Base-by-base conservation (phyloP, 2,888 invertebrate genomes). In the Bruchidius siliquastri region DNA sequence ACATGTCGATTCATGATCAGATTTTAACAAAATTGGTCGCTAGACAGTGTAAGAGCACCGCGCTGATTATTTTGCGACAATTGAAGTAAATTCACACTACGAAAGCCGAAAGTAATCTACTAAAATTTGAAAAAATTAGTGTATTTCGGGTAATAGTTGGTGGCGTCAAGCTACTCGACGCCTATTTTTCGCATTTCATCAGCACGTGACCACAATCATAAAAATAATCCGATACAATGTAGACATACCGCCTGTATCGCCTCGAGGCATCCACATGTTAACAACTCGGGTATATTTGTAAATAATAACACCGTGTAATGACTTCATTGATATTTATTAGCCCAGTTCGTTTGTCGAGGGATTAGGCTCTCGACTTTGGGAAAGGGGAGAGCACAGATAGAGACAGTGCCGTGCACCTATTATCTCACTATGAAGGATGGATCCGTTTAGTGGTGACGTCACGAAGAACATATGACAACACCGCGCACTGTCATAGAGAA, bases 301-400 rank as follows among this genome's bases (percentile, higher is more conserved):
- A 77, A 77, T 76, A 78, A 77, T 77, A 75, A 75, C 72, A 76
- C 75, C 77, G 75, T 77, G 74, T 79, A 79, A 79, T 77, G 77
- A 78, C 77, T 77, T 76, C 79, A 79, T 79, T 79, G 79, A 78
- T 78, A 79, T 77, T 79, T 79, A 79, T 78, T 79, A 79, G 76
- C 71, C 69, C 73, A 75, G 74, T 75, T 75, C 76, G 76, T 76
- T 77, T 75, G 75, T 74, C 70, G 76, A 76, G 76, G 78, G 80
- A 79, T 69, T 26, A 26, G n/a, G 69, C n/a, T 22, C 4, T 21
- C 21, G 49, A 49, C 49, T 8, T 26, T 21, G 69, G 22, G 20
- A 26, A 69, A 21, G 69, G 69, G 22, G 69, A 69, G 69, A 69
- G 22, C 6, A 49, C 49, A 49, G 26, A 26, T 49, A 49, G 49